Evolutionary conservation across 2,113 vertebrate genomes (phyloP).

Genomic region (Otocyon megalotis): DNA sequence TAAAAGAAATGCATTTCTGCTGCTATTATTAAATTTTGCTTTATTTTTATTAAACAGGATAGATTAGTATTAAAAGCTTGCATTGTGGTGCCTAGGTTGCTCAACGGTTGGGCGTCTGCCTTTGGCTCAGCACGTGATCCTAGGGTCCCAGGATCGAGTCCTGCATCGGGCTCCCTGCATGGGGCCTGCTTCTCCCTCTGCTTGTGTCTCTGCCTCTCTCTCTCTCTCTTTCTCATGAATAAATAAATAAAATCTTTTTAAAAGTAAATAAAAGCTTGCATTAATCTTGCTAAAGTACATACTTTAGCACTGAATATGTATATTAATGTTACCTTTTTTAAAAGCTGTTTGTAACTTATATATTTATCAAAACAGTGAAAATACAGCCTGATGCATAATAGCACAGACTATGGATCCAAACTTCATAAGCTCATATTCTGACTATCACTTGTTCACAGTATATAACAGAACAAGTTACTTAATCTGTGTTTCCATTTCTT

Average conservation of each 20-base stretch:
- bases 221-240: no score
- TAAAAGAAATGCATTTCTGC: not conserved
- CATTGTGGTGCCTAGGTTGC: no score
- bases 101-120: no score
- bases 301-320: not conserved
- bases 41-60: slow-evolving; percentile 26
- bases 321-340: slow-evolving; percentile 21
- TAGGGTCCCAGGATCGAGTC: no score
- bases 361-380: not conserved
- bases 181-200: no score
- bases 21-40: not conserved
- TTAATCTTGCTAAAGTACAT: not conserved
- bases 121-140: no score
- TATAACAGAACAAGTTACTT: slow-evolving; percentile 32
- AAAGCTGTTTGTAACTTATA: not conserved
- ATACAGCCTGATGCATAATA: not conserved
- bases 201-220: no score
- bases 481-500: not conserved
- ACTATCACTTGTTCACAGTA: not conserved
- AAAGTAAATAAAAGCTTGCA: not conserved
- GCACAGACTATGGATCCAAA: not conserved
- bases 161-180: no score
- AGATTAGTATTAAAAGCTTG: slow-evolving; percentile 18
- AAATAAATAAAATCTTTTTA: no score
- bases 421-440: not conserved